Conservation (phyloP, 2,888 invertebrate species). For the Sphaeridia pumilis region DNA sequence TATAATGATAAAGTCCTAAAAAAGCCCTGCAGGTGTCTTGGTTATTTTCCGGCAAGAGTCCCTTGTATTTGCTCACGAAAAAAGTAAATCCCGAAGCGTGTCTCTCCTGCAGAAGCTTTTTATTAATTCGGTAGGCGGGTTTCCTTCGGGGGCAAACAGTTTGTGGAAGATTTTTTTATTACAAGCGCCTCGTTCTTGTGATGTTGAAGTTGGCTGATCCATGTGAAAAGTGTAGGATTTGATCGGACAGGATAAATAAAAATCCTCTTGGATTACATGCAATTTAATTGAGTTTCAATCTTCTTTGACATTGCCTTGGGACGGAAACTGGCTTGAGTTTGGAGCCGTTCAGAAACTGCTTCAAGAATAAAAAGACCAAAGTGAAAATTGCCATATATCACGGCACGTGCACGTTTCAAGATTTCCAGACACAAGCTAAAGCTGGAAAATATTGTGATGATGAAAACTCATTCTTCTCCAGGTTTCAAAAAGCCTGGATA, state of each 20-base stretch:
- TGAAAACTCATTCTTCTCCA: slow-evolving; percentile 2
- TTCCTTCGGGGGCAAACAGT: no score
- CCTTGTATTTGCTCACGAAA: no score
- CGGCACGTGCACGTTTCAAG: no score
- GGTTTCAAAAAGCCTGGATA: no score
- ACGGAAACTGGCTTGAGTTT: not conserved
- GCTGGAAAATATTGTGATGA: not conserved
- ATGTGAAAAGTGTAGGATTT: not conserved
- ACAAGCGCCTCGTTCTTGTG: no score
- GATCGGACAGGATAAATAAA: not conserved
- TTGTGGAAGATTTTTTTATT: not conserved
- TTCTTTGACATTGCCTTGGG: no score
- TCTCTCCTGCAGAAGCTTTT: no score
- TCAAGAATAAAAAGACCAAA: not conserved
- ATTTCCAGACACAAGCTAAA: no score
- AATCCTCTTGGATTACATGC: slow-evolving; percentile 3
- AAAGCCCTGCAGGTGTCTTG: slow-evolving; percentile 2
- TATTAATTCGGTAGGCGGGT: no score
- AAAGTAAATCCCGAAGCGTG: no score
- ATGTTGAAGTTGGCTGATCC: no score
- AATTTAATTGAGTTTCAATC: not conserved
- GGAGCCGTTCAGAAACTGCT: not conserved
- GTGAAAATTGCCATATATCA: not conserved
- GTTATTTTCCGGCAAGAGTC: not conserved
- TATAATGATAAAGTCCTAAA: no score